Base-by-base conservation (phyloP, 2,888 invertebrate genomes). In the Ethmia dodecea region DNA sequence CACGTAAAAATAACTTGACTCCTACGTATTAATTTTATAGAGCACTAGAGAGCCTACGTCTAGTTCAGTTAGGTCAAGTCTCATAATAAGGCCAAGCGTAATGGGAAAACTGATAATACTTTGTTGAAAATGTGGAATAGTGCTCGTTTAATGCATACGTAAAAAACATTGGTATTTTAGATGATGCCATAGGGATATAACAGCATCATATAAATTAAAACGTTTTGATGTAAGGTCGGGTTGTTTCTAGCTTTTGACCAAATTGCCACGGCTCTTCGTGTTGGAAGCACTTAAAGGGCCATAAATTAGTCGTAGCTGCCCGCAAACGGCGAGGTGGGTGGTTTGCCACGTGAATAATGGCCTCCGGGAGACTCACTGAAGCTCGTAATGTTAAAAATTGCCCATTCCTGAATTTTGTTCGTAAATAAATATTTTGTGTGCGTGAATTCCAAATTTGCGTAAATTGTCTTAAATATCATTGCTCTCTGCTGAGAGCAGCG, bases 271-370 rank as follows among this genome's bases (percentile, higher is more conserved):
- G 58, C 61, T 55, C 59, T 60, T 52, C 55, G 59, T 59, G 61
- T 69, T 61, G 60, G 66, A n/a, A 72, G 76, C 75, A 80, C 76
- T 84, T 76, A 76, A 73, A 80, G 74, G 68, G 68, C 65, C 55
- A 77, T 84, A 86, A 84, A 86, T 84, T 83, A 78, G 74, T 63
- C 58, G 70, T 62, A 63, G 76, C 70, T 71, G 66, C 64, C 81
- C 80, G 65, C 81, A 76, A 76, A 76, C 62, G 68, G 70, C 68
- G 73, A 77, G 78, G 77, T 77, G 71, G 78, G 66, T 71, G 74
- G 71, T 66, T 68, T 58, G 51, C 64, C 61, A 59, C 69, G 73
- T 79, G 79, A 83, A 58, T 83, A 75, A 83, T 83, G 74, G 75
- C 65, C 61, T 52, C 60, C 51, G 58, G 58, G 68, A 69, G 66